Conservation (phyloP, 2,888 invertebrate species). For the Amphipyra tragopoginis region DNA sequence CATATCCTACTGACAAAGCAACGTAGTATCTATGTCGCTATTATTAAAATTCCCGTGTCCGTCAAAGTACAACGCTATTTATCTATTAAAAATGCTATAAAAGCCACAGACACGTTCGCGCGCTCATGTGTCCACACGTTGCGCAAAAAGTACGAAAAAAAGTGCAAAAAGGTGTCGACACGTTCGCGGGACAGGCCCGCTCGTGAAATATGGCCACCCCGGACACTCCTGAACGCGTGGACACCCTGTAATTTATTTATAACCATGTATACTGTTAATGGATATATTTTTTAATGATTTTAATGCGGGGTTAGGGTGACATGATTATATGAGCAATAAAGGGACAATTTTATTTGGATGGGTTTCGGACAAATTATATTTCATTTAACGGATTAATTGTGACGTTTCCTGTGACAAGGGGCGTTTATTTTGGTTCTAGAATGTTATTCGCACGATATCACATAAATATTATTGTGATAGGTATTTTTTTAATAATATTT, state of each 20-base stretch:
- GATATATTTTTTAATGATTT: conserved; percentile 72
- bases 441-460: too few species aligned
- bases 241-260: conserved; percentile 75
- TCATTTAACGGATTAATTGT: conserved; percentile 23
- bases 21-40: conserved; percentile 53
- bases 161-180: conserved; percentile 75
- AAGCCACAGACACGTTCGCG: conserved; percentile 69
- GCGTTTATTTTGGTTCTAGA: neutral
- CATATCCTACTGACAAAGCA: conserved; percentile 42
- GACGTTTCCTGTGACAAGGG: conserved; percentile 3
- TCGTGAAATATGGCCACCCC: conserved; percentile 77
- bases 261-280: conserved; percentile 67
- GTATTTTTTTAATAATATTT: too few species aligned
- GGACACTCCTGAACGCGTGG: conserved; percentile 61
- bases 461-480: too few species aligned
- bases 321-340: conserved; percentile 58
- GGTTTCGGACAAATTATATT: conserved; percentile 47
- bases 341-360: conserved; percentile 54
- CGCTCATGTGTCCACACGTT: conserved; percentile 65
- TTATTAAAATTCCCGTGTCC: conserved; percentile 65
- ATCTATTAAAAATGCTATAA: conserved; percentile 74
- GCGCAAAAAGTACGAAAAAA: conserved; percentile 63
- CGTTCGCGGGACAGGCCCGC: conserved; percentile 68
- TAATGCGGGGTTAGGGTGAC: conserved; percentile 61
- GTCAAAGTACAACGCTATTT: conserved; percentile 71